A percentile compares a stretch with the other conserved stretches of the same genome.
Evolutionary conservation across 2,888 invertebrate genomes (phyloP).

Genomic region (Stramonita haemastoma): DNA sequence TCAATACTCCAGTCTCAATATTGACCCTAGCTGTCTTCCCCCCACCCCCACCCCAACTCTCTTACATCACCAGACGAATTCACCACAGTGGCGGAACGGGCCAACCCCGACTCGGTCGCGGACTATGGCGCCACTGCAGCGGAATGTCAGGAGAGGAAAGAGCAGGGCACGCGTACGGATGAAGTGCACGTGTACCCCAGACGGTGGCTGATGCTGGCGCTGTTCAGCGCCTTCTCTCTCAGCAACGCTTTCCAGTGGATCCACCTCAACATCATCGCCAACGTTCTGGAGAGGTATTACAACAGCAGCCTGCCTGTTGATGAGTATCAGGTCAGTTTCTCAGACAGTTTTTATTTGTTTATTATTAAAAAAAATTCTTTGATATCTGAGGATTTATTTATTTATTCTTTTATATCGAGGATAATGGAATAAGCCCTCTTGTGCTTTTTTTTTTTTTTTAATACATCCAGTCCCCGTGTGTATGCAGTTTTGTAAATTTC

Average conservation of each 20-base stretch:
- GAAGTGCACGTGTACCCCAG: constrained; percentile 69
- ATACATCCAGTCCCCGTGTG: no score
- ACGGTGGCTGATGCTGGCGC: constrained; percentile 90
- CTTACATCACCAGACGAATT: neutral
- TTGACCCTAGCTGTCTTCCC: neutral
- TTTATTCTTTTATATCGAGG: no score
- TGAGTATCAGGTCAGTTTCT: constrained; percentile 57
- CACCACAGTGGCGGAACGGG: neutral
- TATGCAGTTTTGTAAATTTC: no score
- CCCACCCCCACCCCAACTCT: no score
- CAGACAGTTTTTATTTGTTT: no score
- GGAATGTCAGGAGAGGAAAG: neutral
- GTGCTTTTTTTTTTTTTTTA: no score
- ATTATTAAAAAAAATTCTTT: no score
- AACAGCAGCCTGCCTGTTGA: constrained; percentile 74
- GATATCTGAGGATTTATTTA: no score
- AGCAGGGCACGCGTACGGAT: neutral
- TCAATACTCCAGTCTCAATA: neutral
- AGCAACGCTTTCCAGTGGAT: constrained; percentile 98
- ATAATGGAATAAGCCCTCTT: no score
- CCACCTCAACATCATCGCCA: constrained; percentile 94
- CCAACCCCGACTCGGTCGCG: neutral
- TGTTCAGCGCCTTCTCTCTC: constrained; percentile 93
- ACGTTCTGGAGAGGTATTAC: constrained; percentile 84
- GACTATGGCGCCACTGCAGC: neutral